Base-by-base conservation (phyloP, 2,888 invertebrate species). In the Anaspis maculata region DNA sequence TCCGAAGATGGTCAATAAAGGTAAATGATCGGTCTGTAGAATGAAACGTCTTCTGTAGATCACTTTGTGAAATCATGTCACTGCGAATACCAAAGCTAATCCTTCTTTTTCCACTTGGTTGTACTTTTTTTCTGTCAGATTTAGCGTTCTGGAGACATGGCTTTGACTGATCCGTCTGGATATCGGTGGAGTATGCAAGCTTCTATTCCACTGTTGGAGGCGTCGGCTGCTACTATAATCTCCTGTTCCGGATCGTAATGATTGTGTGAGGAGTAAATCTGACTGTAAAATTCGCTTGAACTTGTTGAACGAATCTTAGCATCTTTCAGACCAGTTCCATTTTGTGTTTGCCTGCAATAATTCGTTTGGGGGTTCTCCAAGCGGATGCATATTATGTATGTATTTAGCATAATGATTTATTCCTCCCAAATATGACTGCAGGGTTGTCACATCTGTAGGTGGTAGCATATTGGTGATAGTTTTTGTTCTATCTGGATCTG, bases 401-500 rank as follows among this genome's bases (percentile, higher is more conserved):
- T 27, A 32, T 16, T 32, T 27, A 2, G 21, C 13, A 9, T 32
- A 32, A 27, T 28, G 77, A 86, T n/a, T n/a, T n/a, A n/a, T n/a
- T n/a, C n/a, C n/a, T n/a, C n/a, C n/a, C n/a, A n/a, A n/a, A n/a
- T n/a, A n/a, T n/a, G n/a, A n/a, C n/a, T n/a, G n/a, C n/a, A n/a
- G n/a, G n/a, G n/a, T n/a, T n/a, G n/a, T n/a, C n/a, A n/a, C n/a
- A n/a, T n/a, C n/a, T n/a, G n/a, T n/a, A n/a, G n/a, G n/a, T n/a
- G n/a, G n/a, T n/a, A n/a, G n/a, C n/a, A n/a, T n/a, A n/a, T n/a
- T n/a, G n/a, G n/a, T n/a, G n/a, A n/a, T n/a, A n/a, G n/a, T n/a
- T n/a, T n/a, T n/a, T n/a, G n/a, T n/a, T n/a, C n/a, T n/a, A n/a
- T n/a, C n/a, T n/a, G n/a, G n/a, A n/a, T n/a, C n/a, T n/a, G n/a